phyloP scores from a whole-genome alignment of 2,797 vertebrate species.

The Syncerus caffer region DNA sequence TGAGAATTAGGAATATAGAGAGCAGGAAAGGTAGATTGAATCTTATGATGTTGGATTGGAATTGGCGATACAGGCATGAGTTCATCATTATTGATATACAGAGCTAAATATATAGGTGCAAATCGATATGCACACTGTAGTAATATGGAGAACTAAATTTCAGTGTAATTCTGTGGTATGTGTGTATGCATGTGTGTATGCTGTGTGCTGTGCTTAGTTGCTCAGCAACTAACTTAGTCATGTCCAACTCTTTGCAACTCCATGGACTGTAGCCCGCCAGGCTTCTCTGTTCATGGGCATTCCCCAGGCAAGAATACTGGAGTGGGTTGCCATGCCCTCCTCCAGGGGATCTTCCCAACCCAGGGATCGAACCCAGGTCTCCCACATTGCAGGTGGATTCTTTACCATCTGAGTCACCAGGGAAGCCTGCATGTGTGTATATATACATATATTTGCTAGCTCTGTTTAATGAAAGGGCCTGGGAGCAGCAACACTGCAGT shows the following conservation, averaged over 20 bases:
- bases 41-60: not conserved
- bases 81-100: not conserved
- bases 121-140: not conserved
- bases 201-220: not conserved
- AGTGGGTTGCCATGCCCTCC: not conserved
- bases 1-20: not conserved
- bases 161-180: not conserved
- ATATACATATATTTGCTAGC: not conserved
- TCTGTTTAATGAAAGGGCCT: not conserved
- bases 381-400: not conserved
- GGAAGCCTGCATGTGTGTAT: not conserved
- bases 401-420: not conserved
- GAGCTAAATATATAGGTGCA: not conserved
- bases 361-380: not conserved
- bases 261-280: not conserved
- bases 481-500: not conserved
- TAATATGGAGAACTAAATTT: constrained; percentile 1
- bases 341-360: not conserved
- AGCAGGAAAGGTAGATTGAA: not conserved
- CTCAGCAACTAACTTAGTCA: not conserved
- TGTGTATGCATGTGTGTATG: not conserved
- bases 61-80: not conserved
- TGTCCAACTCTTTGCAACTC: not conserved
- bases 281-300: not conserved
- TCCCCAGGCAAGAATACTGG: not conserved